Evolutionary conservation across 2,113 vertebrate genomes (phyloP).

Genomic region (Brachyhypopomus occidentalis): DNA sequence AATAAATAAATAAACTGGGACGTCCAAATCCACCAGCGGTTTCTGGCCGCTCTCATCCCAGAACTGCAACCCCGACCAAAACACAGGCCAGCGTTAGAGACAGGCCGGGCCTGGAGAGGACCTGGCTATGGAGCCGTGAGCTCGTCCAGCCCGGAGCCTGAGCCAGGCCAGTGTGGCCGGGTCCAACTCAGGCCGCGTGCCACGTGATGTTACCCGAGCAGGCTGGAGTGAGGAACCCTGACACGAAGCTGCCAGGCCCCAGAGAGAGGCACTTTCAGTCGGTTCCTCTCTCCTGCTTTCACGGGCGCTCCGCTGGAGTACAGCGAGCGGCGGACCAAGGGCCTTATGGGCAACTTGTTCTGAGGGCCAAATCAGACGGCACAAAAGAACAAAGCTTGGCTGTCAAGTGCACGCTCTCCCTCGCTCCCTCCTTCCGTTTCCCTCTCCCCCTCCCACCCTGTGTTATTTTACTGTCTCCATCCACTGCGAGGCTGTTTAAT

Average conservation of each 20-base stretch:
- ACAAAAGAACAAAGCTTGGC: conserved; percentile 73
- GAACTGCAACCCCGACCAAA: conserved; percentile 20
- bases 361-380: conserved; percentile 58
- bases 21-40: conserved; percentile 28
- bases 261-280: conserved; percentile 15
- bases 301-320: neutral
- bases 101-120: conserved; percentile 25
- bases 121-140: conserved; percentile 24
- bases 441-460: conserved; percentile 3
- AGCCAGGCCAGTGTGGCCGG: conserved; percentile 34
- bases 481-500: conserved; percentile 58
- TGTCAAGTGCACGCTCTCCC: conserved; percentile 64
- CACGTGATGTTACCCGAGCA: conserved; percentile 23
- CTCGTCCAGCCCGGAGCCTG: conserved; percentile 27
- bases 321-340: conserved; percentile 57
- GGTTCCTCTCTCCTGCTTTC: neutral
- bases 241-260: conserved; percentile 14
- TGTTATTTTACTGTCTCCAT: conserved; percentile 56
- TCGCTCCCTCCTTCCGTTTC: neutral
- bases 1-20: conserved; percentile 57
- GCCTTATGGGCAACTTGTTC: conserved; percentile 55
- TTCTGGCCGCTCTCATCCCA: conserved; percentile 62
- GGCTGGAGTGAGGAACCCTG: conserved; percentile 33
- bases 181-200: conserved; percentile 25
- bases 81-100: conserved; percentile 23